phyloP scores from a whole-genome alignment of 2,113 vertebrate species.

The Xenotilapia longispinis region DNA sequence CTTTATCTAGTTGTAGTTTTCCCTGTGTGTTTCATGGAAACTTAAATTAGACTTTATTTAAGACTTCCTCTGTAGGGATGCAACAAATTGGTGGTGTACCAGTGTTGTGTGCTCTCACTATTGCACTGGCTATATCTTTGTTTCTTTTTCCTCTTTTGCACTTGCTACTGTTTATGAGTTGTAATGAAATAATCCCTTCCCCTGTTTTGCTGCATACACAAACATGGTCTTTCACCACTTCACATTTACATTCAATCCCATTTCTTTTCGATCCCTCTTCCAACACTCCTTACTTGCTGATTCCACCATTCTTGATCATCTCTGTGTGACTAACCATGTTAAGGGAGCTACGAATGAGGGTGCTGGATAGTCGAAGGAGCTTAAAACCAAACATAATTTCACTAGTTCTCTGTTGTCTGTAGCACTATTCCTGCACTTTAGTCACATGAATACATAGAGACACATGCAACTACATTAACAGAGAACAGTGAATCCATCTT shows the following conservation, averaged over 20 bases:
- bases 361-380: not conserved
- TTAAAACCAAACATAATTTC: slow-evolving; percentile 11
- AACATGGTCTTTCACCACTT: not conserved
- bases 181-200: slow-evolving; percentile 24
- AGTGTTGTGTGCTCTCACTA: not conserved
- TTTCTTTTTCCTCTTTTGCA: not conserved
- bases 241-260: not conserved
- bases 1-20: not conserved
- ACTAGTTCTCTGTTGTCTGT: not conserved
- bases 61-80: not conserved
- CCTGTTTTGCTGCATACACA: not conserved
- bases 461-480: not conserved
- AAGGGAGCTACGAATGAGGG: slow-evolving; percentile 1
- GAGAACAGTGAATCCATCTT: slow-evolving; percentile 1
- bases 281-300: slow-evolving; percentile 29
- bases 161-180: slow-evolving; percentile 4
- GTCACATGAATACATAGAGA: not conserved
- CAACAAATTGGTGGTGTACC: not conserved
- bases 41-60: not conserved
- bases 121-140: not conserved
- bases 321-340: slow-evolving; percentile 39
- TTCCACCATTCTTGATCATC: slow-evolving; percentile 30
- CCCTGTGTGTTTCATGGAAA: not conserved
- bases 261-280: slow-evolving; percentile 4
- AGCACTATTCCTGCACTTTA: not conserved